These are phyloP conservation scores for Ophion ellenae DNA, from an alignment of 2,888 invertebrate genomes.

Conservation along the genomic window DNA sequence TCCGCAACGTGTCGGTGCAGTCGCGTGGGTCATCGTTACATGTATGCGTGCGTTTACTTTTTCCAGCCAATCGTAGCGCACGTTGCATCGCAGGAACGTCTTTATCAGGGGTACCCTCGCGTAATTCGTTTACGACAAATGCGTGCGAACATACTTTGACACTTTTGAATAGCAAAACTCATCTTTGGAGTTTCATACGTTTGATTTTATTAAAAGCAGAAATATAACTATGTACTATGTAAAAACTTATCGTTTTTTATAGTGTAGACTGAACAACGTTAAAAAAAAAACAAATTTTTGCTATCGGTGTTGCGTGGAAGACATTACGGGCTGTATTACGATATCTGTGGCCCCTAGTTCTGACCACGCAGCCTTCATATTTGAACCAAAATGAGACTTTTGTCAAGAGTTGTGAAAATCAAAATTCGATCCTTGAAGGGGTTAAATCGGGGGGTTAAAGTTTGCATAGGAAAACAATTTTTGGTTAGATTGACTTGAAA, in stretches of 20 bases:
- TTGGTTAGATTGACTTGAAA: too few relatives aligned
- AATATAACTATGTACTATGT: background rate
- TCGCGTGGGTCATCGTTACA: slow-evolving; percentile 29
- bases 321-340: background rate
- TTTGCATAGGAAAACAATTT: background rate
- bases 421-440: too few relatives aligned
- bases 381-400: too few relatives aligned
- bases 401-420: too few relatives aligned
- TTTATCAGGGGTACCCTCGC: slow-evolving; percentile 24
- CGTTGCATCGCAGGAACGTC: slow-evolving; percentile 51
- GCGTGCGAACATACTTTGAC: background rate
- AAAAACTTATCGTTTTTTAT: background rate
- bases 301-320: background rate
- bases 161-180: background rate
- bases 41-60: slow-evolving; percentile 36
- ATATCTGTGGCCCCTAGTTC: too few relatives aligned
- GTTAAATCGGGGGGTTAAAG: too few relatives aligned
- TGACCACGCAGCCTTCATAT: too few relatives aligned
- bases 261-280: background rate
- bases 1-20: slow-evolving; percentile 35
- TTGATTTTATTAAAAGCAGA: background rate
- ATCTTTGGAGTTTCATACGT: background rate
- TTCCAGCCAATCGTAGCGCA: slow-evolving; percentile 52
- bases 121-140: slow-evolving; percentile 8
- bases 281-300: background rate